Base-by-base conservation (phyloP, 92 coral and sea anemone species). In the Porites evermanni region DNA sequence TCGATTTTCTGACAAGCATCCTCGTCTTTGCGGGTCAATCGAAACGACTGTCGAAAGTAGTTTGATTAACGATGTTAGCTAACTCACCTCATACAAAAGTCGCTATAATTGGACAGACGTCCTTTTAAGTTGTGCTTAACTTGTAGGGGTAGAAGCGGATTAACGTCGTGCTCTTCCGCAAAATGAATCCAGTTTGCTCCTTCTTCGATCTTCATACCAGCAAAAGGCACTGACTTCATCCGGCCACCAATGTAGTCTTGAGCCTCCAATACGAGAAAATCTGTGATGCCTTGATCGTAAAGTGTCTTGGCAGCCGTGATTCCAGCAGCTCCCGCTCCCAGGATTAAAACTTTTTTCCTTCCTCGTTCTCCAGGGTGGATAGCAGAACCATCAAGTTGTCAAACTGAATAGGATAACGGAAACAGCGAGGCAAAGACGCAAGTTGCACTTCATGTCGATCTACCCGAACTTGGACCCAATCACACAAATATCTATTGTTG, bases 151-250 rank as follows among this genome's bases (percentile, higher is more conserved):
- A n/a, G 12, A 11, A 72, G 54, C 8, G 60, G 54, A 53, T 72
- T 72, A 20, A 29, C 32, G 32, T 90, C 72, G 3, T 81, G 85
- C 47, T 89, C 89, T 44, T 84, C 93, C 14, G 23, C 84, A n/a
- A 53, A 90, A 5, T 91, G 93, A 14, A 91, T 54, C 93, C 91
- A 91, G 80, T 91, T 91, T 12, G 93, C 91, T 6, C 93, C 93
- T 65, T 87, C 91, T 61, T 84, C 93, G 44, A 91, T 70, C 63
- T 79, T 87, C 8, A 82, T 21, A n/a, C 87, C 87, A 18, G 91
- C 91, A 14, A 91, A 86, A 14, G 79, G 75, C 0, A 69, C 56
- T 20, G 80, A 76, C 23, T 81, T 86, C 2, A 86, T 73, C 11
- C 93, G 78, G 11, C 93, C 93, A 26, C 93, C 93, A 72, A 90